Conservation (phyloP, 2,888 invertebrate genomes). For the Dicyrtomina minuta region DNA sequence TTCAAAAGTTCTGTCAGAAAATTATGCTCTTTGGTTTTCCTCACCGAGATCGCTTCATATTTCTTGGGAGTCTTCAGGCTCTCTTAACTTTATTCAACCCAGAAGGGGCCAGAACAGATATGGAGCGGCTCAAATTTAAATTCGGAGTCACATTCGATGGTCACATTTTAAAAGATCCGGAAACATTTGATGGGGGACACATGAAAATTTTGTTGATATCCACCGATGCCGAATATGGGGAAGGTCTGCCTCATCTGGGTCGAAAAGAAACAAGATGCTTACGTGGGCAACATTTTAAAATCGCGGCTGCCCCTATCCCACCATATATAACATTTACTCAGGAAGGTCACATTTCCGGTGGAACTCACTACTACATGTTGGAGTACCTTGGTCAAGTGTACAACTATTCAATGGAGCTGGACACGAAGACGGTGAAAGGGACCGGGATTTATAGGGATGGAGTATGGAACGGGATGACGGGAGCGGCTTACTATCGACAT, state of each 20-base stretch:
- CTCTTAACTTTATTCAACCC: no score
- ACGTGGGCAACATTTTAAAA: background rate
- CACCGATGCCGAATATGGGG: background rate
- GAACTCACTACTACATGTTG: slow-evolving; percentile 8
- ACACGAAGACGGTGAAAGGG: background rate
- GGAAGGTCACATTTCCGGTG: background rate
- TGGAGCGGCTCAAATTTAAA: slow-evolving; percentile 8
- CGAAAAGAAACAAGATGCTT: background rate
- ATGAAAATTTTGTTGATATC: background rate
- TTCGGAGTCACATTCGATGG: background rate
- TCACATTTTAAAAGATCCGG: background rate
- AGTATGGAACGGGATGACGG: slow-evolving; percentile 19
- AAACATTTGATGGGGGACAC: background rate
- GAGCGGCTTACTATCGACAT: background rate
- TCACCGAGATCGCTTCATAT: slow-evolving; percentile 16
- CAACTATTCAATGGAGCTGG: slow-evolving; percentile 11
- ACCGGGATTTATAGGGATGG: background rate
- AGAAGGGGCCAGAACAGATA: background rate
- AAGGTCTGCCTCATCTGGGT: background rate
- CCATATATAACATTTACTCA: background rate
- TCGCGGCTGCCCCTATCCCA: background rate
- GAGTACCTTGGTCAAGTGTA: background rate
- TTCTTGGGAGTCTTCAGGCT: background rate
- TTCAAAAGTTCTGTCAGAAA: background rate
- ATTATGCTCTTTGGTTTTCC: background rate